Evolutionary conservation across 1,140 invertebrate genomes (phyloP).

Genomic region (Drosophila malerkotliana): DNA sequence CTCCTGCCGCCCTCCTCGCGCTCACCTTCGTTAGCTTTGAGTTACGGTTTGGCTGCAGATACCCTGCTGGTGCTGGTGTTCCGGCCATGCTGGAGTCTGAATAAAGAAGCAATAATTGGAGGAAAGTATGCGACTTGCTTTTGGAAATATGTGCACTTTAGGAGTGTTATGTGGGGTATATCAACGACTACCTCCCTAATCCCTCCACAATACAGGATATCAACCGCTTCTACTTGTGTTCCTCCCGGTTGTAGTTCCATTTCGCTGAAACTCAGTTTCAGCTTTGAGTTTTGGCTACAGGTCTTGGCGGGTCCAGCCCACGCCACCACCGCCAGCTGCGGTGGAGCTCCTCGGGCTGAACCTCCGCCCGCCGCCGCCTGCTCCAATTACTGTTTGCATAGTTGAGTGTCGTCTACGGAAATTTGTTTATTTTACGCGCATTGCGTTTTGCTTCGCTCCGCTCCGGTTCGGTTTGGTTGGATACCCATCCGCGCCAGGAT

Average conservation of each 20-base stretch:
- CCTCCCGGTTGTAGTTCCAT: conserved; percentile 26
- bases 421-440: conserved; percentile 81
- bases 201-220: not conserved
- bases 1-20: conserved; percentile 15
- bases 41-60: conserved; percentile 27
- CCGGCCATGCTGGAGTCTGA: not conserved
- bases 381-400: conserved; percentile 81
- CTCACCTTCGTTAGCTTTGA: conserved; percentile 55
- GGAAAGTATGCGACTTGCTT: too few relatives aligned
- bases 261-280: conserved; percentile 55
- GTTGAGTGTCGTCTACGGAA: conserved; percentile 79
- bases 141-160: too few relatives aligned
- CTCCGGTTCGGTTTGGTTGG: conserved; percentile 37
- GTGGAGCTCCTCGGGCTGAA: conserved; percentile 3
- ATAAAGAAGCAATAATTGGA: too few relatives aligned
- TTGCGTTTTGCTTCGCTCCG: conserved; percentile 64
- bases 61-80: conserved; percentile 11
- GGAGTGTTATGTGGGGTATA: too few relatives aligned
- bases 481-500: conserved; percentile 28
- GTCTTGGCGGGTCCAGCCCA: conserved; percentile 58
- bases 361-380: conserved; percentile 25
- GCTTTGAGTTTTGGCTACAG: conserved; percentile 66
- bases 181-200: too few relatives aligned
- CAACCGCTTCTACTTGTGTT: too few relatives aligned
- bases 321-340: conserved; percentile 11